phyloP scores from a whole-genome alignment of 2,797 vertebrate genomes.

The Zalophus californianus region DNA sequence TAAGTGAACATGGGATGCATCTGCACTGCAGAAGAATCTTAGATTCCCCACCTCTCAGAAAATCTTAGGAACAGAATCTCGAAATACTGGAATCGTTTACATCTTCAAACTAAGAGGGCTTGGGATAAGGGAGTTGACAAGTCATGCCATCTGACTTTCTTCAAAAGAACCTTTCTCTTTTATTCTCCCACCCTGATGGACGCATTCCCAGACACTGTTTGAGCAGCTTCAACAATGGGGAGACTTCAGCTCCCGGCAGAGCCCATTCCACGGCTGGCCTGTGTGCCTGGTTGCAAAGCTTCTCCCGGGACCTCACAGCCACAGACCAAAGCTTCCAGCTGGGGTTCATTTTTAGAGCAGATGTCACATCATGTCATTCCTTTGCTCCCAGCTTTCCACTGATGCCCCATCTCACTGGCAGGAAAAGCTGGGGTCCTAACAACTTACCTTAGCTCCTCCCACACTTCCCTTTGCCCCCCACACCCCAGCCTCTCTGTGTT shows the following conservation, averaged over 20 bases:
- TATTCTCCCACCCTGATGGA: fast-evolving
- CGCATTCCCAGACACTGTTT: neutral
- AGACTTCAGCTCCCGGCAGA: neutral
- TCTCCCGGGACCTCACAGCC: neutral
- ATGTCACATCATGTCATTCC: neutral
- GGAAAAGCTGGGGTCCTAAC: neutral
- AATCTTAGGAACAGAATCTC: neutral
- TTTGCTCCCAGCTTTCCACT: neutral
- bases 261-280: too few species aligned
- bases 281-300: too few species aligned
- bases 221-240: neutral
- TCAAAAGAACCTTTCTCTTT: neutral
- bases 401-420: neutral
- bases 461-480: neutral
- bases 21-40: neutral
- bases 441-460: neutral
- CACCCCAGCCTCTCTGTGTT: neutral
- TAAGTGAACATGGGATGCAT: neutral
- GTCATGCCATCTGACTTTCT: neutral
- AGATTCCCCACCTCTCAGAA: neutral
- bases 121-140: too few species aligned
- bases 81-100: neutral
- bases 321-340: neutral
- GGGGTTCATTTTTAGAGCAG: neutral
- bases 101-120: neutral